Conservation (phyloP, 2,113 vertebrate species). For the Athene cunicularia region DNA sequence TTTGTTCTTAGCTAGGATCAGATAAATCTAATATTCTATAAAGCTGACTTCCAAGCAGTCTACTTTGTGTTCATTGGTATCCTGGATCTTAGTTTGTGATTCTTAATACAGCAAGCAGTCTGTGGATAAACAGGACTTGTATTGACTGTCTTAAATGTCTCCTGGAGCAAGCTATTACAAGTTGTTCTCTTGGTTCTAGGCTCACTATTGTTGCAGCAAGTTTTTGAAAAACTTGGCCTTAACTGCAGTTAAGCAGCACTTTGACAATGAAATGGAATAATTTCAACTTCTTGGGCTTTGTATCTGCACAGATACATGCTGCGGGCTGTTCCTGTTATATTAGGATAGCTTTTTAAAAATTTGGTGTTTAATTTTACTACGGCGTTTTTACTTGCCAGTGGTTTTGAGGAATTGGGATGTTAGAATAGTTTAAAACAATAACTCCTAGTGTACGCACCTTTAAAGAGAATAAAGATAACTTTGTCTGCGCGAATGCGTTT, state of each 20-base stretch:
- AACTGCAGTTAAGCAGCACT: not conserved
- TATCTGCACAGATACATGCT: not conserved
- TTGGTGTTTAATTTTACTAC: not conserved
- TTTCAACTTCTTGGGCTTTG: not conserved
- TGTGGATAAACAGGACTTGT: not conserved
- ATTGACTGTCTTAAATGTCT: not conserved
- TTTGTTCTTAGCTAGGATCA: constrained; percentile 11
- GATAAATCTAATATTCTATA: not conserved
- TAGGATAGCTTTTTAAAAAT: not conserved
- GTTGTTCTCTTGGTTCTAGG: not conserved
- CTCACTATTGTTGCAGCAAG: constrained; percentile 21
- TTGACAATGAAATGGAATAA: constrained; percentile 13
- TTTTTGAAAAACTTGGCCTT: not conserved
- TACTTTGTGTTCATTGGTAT: not conserved
- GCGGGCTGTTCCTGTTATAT: not conserved
- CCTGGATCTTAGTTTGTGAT: not conserved
- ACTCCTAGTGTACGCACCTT: not conserved
- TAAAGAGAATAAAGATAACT: not conserved
- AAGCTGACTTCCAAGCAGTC: not conserved
- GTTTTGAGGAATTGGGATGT: not conserved
- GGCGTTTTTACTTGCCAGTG: not conserved
- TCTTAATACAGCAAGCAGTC: not conserved
- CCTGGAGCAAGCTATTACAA: constrained; percentile 52
- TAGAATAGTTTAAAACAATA: not conserved
- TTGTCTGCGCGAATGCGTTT: not conserved